Percentiles rank a stretch among this genome's conserved stretches.
Conservation (phyloP, 2,888 invertebrate species). For the Ennomos erosarius region DNA sequence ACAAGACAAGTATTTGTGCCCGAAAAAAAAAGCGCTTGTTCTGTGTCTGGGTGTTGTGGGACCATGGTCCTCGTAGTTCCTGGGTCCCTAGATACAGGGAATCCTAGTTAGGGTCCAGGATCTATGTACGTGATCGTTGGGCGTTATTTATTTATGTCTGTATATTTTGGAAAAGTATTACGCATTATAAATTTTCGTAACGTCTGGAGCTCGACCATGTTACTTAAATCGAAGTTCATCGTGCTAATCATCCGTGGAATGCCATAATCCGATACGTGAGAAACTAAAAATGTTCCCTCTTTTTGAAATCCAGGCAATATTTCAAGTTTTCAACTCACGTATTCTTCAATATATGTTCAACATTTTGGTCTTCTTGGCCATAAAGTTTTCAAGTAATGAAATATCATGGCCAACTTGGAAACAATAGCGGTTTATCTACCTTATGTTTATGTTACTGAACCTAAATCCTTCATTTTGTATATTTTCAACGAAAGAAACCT, state of each 20-base stretch:
- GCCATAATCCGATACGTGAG: constrained; percentile 55
- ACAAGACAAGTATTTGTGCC: no score
- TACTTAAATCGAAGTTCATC: constrained; percentile 48
- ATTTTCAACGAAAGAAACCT: constrained; percentile 44
- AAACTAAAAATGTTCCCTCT: constrained; percentile 39
- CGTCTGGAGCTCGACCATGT: constrained; percentile 32
- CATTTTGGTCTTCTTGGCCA: constrained; percentile 16
- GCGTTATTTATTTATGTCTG: no score
- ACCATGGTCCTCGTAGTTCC: no score
- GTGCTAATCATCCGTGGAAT: constrained; percentile 59
- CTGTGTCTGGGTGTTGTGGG: no score
- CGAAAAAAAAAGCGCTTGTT: no score
- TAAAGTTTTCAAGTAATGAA: constrained; percentile 28
- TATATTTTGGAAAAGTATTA: constrained; percentile 31
- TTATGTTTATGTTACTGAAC: constrained; percentile 30
- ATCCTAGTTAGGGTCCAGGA: no score
- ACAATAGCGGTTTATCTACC: constrained; percentile 39
- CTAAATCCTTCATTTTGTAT: constrained; percentile 19
- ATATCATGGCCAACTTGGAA: constrained; percentile 34
- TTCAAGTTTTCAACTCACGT: constrained; percentile 11
- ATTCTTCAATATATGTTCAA: constrained; percentile 10
- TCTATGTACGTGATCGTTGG: no score
- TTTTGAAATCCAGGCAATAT: constrained; percentile 30
- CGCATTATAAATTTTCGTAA: constrained; percentile 43
- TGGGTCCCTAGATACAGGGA: no score